Conservation (phyloP, 1,140 invertebrate species). For the Halyomorpha halys region DNA sequence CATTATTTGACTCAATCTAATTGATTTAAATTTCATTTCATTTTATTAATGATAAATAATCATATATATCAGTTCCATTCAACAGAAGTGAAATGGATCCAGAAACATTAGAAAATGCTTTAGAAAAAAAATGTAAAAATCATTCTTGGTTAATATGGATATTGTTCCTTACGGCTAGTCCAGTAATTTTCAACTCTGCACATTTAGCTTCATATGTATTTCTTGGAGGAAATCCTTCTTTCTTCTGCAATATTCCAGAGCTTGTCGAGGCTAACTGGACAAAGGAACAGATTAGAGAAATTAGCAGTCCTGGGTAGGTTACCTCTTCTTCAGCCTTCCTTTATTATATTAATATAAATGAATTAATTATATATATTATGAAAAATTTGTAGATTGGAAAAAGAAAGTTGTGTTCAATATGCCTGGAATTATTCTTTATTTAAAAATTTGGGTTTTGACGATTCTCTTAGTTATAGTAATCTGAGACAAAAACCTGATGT, state of each 20-base stretch:
- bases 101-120: conserved; percentile 27
- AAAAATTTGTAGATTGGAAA: neutral
- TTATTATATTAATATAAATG: too few relatives aligned
- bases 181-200: conserved; percentile 44
- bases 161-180: conserved; percentile 41
- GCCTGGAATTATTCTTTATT: conserved; percentile 41
- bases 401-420: conserved; percentile 36
- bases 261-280: conserved; percentile 41
- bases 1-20: too few relatives aligned
- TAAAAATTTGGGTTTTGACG: conserved; percentile 36
- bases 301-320: conserved; percentile 35
- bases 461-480: conserved; percentile 36
- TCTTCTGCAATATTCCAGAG: conserved; percentile 43
- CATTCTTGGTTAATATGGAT: conserved; percentile 36
- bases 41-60: too few relatives aligned
- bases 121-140: conserved; percentile 29
- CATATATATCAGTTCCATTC: too few relatives aligned
- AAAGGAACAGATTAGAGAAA: conserved; percentile 38
- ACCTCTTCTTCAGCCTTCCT: too few relatives aligned
- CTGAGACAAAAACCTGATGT: conserved; percentile 31
- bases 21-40: too few relatives aligned
- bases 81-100: neutral
- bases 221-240: conserved; percentile 38
- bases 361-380: too few relatives aligned
- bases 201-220: conserved; percentile 46